phyloP scores from a whole-genome alignment of 2,113 vertebrate genomes.

The Crotalus horridus region DNA sequence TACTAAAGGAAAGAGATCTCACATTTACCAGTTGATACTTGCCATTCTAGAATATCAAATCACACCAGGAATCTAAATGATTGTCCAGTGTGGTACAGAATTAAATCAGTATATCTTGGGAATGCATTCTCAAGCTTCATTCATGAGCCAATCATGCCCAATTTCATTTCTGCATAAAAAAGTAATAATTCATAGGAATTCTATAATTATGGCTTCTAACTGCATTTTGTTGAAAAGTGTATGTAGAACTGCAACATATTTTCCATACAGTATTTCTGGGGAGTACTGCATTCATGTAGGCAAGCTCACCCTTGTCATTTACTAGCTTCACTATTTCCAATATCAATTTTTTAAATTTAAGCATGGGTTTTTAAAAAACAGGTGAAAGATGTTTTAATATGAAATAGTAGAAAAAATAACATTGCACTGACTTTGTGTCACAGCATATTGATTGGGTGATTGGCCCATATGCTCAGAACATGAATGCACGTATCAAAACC shows the following conservation, averaged over 20 bases:
- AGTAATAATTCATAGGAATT: background rate
- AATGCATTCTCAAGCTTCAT: accelerated
- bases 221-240: background rate
- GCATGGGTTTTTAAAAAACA: background rate
- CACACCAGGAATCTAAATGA: accelerated
- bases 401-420: background rate
- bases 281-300: background rate
- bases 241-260: background rate
- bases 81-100: background rate
- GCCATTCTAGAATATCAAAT: accelerated
- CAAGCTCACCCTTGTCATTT: background rate
- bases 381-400: background rate
- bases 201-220: background rate
- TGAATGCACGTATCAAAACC: background rate
- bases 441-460: too few species aligned
- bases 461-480: too few species aligned
- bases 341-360: background rate
- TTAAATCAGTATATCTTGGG: accelerated
- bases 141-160: accelerated
- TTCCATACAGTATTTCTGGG: background rate
- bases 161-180: background rate
- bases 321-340: background rate
- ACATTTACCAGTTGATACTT: constrained; percentile 8
- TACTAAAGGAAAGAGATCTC: constrained; percentile 59
- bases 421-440: background rate